Conservation (phyloP, 1,140 invertebrate genomes). For the Drosophila guanche region DNA sequence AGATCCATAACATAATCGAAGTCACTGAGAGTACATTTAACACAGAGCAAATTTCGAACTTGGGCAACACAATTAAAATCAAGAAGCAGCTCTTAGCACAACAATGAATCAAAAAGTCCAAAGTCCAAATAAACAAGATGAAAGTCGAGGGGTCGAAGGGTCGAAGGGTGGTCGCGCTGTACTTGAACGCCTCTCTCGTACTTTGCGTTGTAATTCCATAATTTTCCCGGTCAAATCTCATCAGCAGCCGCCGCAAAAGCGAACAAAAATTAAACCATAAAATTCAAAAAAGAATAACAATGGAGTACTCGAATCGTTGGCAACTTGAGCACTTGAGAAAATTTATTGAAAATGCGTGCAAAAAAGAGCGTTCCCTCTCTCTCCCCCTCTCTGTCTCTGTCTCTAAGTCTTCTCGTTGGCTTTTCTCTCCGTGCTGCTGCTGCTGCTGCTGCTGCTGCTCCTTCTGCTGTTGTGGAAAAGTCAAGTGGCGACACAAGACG, state of each 20-base stretch:
- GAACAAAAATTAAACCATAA: background rate
- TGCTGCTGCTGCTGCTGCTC: constrained; percentile 3
- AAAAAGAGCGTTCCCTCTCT: constrained; percentile 29
- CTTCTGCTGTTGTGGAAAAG: constrained; percentile 20
- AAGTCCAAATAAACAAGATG: constrained; percentile 17
- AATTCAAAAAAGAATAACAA: constrained; percentile 10
- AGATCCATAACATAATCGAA: too few species aligned
- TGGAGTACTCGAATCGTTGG: constrained; percentile 14
- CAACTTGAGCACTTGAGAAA: constrained; percentile 4
- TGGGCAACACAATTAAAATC: background rate
- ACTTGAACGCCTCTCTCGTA: constrained; percentile 10
- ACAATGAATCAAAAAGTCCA: constrained; percentile 25
- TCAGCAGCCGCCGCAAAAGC: constrained; percentile 3
- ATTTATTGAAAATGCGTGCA: constrained; percentile 68
- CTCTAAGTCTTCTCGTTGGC: background rate
- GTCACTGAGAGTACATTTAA: too few species aligned
- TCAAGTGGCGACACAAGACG: constrained; percentile 21
- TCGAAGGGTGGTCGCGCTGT: background rate
- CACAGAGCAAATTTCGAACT: constrained; percentile 3
- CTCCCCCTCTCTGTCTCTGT: constrained; percentile 21
- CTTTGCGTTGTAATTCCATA: too few species aligned
- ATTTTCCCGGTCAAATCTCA: too few species aligned
- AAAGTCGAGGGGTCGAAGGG: constrained; percentile 3
- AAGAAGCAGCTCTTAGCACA: background rate
- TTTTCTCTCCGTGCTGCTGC: background rate